Base-by-base conservation (phyloP, 2,797 vertebrate genomes). In the Peromyscus eremicus region DNA sequence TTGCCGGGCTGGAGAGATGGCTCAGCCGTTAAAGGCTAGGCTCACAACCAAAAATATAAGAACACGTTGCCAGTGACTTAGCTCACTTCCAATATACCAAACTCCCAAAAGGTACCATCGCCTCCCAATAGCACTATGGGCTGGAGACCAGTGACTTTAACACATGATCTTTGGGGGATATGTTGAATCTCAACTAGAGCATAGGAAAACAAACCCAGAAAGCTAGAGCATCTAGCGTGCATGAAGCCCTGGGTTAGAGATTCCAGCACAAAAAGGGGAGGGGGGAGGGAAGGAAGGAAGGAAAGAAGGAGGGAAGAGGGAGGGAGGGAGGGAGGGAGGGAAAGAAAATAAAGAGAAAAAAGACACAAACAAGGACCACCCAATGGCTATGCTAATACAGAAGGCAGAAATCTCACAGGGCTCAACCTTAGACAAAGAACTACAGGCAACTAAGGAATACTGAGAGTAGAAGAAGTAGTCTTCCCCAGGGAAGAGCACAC, bases 271-370 rank as follows among this genome's bases (percentile, higher is more conserved):
- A 57, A 40, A 88, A 60, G 16, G 5, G 3, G 5, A 8, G 40
- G 6, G 12, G 19, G 7, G 13, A 29, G 4, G 12, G 32, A 55
- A 7, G 8, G n/a, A 60, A 3, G 5, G 29, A 10, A 17, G 76
- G 25, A 25, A 6, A 43, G 21, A 27, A 6, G 37, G 43, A 49
- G 17, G 16, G 25, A 62, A 57, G 40, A 0, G 9, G 6, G 37
- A 0, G 5, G 3, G 4, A 7, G 40, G 0, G 9, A 7, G 29
- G 0, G 14, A 37, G 12, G 23, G 27, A 43, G 3, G 8, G 40
- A 43, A 66, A 84, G 60, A 43, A 64, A 64, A 66, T 6, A 21
- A 32, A 64, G 14, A 83, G 17, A 2, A 83, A 64, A 29, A 64
- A 32, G 62, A 84, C 52, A 57, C 52, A 83, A 83, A 19, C 2